A percentile compares a stretch with the other conserved stretches of the same genome.
These are phyloP conservation scores for Vidua chalybeata DNA, from an alignment of 2,113 vertebrate species.

Conservation along the genomic window DNA sequence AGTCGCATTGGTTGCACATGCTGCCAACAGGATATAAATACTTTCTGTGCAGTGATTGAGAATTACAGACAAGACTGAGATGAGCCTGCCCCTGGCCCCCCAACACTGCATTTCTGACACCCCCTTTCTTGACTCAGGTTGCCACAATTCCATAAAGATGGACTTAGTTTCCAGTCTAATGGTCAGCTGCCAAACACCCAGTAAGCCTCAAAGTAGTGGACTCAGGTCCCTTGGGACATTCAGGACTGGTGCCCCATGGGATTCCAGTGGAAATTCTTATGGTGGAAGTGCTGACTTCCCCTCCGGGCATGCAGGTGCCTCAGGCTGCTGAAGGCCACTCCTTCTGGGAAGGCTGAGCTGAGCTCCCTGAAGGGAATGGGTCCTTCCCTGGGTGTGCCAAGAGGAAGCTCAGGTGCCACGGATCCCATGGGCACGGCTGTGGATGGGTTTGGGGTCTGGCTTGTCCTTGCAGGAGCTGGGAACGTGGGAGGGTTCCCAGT, in stretches of 20 bases:
- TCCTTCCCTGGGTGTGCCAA: neutral
- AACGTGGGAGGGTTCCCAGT: neutral
- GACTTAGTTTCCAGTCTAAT: neutral
- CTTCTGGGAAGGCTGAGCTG: neutral
- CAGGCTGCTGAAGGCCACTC: neutral
- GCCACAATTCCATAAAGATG: neutral
- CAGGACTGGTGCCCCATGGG: fast-evolving
- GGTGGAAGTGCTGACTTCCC: neutral
- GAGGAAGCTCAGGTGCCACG: neutral
- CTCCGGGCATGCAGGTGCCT: neutral
- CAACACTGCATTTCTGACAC: neutral
- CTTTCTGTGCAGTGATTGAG: conserved; percentile 58
- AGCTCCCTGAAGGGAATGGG: neutral
- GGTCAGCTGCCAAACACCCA: neutral
- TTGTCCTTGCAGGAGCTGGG: neutral
- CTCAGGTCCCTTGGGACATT: neutral
- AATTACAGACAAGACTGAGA: conserved; percentile 37
- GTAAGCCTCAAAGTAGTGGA: neutral
- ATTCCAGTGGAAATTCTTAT: neutral
- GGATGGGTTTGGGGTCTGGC: neutral
- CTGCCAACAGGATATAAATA: conserved; percentile 70
- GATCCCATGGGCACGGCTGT: neutral
- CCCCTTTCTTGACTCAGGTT: neutral
- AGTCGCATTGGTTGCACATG: conserved; percentile 61
- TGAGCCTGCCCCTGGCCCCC: neutral